Evolutionary conservation across 2,113 vertebrate genomes (phyloP).

Genomic region (Tonatia bakeri): DNA sequence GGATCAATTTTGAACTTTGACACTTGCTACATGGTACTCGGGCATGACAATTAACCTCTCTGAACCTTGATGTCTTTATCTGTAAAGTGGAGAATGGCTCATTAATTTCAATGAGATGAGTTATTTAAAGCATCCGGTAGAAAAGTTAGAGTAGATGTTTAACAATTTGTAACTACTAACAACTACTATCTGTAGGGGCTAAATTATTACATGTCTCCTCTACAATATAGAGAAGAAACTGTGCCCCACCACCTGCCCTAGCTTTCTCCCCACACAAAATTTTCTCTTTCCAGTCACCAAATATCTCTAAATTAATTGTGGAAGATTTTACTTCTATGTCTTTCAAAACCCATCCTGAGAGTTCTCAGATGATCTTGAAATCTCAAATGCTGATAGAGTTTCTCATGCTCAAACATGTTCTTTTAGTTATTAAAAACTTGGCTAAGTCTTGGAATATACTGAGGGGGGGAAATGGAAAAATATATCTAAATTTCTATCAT

Average conservation of each 20-base stretch:
- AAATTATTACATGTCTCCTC: background rate
- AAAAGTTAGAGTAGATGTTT: background rate
- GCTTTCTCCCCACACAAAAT: background rate
- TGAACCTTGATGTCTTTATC: background rate
- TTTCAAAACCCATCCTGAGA: constrained; percentile 18
- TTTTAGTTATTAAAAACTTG: background rate
- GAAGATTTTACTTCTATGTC: background rate
- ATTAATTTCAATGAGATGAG: background rate
- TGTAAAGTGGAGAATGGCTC: background rate
- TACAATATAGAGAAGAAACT: background rate
- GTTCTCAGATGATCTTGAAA: constrained; percentile 1
- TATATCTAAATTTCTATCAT: constrained; percentile 53
- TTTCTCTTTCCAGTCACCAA: background rate
- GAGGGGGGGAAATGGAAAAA: background rate
- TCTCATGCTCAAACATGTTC: background rate
- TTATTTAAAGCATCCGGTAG: background rate
- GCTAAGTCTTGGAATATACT: background rate
- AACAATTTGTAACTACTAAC: background rate
- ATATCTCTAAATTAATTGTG: background rate
- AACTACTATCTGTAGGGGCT: background rate
- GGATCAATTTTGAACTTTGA: background rate
- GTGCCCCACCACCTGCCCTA: background rate
- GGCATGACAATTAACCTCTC: background rate
- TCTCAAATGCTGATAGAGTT: background rate
- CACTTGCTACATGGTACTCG: background rate